Base-by-base conservation (phyloP, 2,888 invertebrate genomes). In the Diadromus collaris region DNA sequence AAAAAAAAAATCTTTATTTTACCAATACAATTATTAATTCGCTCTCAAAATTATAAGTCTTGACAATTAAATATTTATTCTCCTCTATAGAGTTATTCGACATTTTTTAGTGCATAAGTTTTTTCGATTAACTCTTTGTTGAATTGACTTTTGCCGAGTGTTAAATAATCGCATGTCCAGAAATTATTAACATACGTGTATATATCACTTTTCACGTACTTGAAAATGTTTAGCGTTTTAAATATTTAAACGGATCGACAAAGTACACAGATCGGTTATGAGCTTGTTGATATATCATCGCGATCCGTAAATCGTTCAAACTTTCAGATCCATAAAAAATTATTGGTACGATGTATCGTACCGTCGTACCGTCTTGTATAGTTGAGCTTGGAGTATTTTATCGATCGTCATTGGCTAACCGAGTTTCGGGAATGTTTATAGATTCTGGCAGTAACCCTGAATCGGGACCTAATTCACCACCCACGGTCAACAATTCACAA, bases 401-500 rank as follows among this genome's bases (percentile, higher is more conserved):
- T 32, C 19, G 21, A 2, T 27, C 54, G 32, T 32, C 41, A 24
- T 51, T 51, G 21, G 56, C 29, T 71, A 56, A 80, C 61, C 68
- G 67, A 51, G 51, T 21, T 13, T 60, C 70, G 69, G 69, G 56
- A 44, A 44, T 21, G 83, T 85, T 88, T 87, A 70, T 86, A 93
- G 93, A 93, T 88, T 92, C 92, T 54, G 92, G 92, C 86, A 94
- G 93, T 85, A 95, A 95, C 86, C 94, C 95, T 29, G 95, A 95
- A 88, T 95, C 95, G 56, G 95, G 95, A 58, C 95, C 95, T 77
- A 95, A 95, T 89, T 95, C 95, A 34, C 96, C 96, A 72, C 95
- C 94, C 80, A 93, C 94, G 38, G 92, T 93, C 44, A 83, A 89
- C 88, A 88, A 90, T 88, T 89, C 90, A 89, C 83, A 93, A 93